phyloP scores from a whole-genome alignment of 2,113 vertebrate genomes.

The Talpa occidentalis region DNA sequence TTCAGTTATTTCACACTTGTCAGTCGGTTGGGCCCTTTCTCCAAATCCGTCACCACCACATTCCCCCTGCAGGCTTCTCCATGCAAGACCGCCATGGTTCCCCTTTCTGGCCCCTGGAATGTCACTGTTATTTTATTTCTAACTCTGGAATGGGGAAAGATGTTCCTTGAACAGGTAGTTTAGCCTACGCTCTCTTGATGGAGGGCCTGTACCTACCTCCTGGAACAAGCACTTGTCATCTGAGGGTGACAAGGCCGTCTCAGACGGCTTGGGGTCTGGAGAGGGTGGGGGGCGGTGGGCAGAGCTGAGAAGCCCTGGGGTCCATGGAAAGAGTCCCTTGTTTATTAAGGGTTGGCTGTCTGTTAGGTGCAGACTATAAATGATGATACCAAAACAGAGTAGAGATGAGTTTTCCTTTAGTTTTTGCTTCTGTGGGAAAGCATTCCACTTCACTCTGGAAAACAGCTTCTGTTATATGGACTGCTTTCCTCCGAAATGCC shows the following conservation, averaged over 20 bases:
- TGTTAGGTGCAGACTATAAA: slow-evolving; percentile 12
- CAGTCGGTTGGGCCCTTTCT: not conserved
- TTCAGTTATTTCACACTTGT: not conserved
- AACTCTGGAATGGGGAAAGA: not conserved
- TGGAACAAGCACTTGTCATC: not conserved
- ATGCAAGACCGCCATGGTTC: not conserved
- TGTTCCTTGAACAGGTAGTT: not conserved
- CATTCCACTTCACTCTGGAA: slow-evolving; percentile 1
- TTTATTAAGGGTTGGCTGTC: not conserved
- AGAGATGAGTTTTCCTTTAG: slow-evolving; percentile 25
- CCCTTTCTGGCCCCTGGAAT: not conserved
- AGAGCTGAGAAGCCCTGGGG: not conserved
- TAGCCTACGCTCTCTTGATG: not conserved
- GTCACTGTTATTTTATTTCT: not conserved
- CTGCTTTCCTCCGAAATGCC: not conserved
- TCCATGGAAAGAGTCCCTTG: not conserved
- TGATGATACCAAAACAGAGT: not conserved
- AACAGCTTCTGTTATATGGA: not conserved
- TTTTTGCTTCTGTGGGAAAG: slow-evolving; percentile 10
- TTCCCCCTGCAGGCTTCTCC: not conserved
- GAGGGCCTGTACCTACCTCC: not conserved
- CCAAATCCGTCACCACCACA: not conserved
- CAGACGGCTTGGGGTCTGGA: not conserved
- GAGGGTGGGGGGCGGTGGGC: not conserved
- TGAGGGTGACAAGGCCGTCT: not conserved